Evolutionary conservation across 2,888 invertebrate genomes (phyloP), one percentile per base, ranked within the genome.

Genomic region (Apoda limacodes): DNA sequence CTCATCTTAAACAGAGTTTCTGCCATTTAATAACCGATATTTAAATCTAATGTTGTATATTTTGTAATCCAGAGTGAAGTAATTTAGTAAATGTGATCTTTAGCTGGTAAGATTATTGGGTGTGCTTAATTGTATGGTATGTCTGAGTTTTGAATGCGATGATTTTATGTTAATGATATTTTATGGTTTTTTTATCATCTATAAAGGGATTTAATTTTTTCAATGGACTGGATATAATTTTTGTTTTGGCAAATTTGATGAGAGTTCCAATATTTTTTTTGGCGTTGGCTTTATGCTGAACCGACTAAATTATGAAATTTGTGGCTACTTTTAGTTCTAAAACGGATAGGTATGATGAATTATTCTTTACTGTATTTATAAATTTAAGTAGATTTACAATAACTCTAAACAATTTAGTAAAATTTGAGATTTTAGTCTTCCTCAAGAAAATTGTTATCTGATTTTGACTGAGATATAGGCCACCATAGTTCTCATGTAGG

Each of bases 401-500:
- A 6, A 17, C 17, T 17, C 17, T 17, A 17, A 7, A 6, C 7
- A 17, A 7, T 7, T 7, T 17, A 6, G 17, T 17, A 17, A 17
- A 17, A 17, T 17, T 17, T 6, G 17, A 17, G 7, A 17, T 6
- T 7, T 7, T 17, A 17, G n/a, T n/a, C n/a, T n/a, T n/a, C n/a
- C n/a, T n/a, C n/a, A n/a, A n/a, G n/a, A n/a, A n/a, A n/a, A n/a
- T n/a, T n/a, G n/a, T n/a, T n/a, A n/a, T n/a, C n/a, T 17, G 17
- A 17, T 17, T 5, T 6, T 7, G 17, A 7, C 17, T 5, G 7
- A 17, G 17, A 17, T 6, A 17, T 17, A 17, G 17, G 17, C 35
- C 35, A 35, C 35, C 35, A 32, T 5, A 32, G 25, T 6, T 23
- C 9, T 2, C 10, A 21, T 2, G 9, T 6, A 7, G 9, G 17